Evolutionary conservation across 2,797 vertebrate genomes (phyloP).

Genomic region (Urosaurus nigricauda): DNA sequence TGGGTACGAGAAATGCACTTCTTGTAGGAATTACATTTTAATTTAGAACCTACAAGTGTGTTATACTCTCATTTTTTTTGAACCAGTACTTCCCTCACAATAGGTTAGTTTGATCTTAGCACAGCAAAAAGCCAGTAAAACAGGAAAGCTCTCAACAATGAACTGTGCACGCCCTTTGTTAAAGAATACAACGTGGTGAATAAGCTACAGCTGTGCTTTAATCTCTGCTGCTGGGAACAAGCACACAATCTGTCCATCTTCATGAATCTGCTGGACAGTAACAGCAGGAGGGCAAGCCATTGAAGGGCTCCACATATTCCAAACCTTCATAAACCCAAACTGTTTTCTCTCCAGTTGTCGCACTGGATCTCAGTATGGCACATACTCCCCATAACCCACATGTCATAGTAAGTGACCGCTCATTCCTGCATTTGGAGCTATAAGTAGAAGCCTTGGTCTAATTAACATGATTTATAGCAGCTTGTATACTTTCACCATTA

Average conservation of each 20-base stretch:
- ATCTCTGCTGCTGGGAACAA: background rate
- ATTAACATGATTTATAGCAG: background rate
- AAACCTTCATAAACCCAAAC: constrained; percentile 14
- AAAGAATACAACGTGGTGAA: constrained; percentile 33
- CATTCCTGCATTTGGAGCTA: background rate
- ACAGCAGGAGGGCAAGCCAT: background rate
- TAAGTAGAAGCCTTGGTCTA: background rate
- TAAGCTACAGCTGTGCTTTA: constrained; percentile 32
- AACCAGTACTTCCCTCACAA: constrained; percentile 32
- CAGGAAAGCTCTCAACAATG: background rate
- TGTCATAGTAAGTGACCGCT: background rate
- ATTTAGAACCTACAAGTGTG: background rate
- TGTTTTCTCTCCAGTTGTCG: background rate
- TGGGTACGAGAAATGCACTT: background rate
- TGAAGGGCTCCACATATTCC: background rate
- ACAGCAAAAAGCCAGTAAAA: constrained; percentile 41
- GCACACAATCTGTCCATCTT: background rate
- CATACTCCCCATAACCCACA: background rate
- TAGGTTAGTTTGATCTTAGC: background rate
- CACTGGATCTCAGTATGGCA: background rate
- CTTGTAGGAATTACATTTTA: background rate
- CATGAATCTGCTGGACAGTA: background rate
- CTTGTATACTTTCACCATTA: background rate
- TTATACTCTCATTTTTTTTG: background rate
- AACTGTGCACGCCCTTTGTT: constrained; percentile 31